phyloP scores from a whole-genome alignment of 2,888 invertebrate species.

The Oscheius sp. region DNA sequence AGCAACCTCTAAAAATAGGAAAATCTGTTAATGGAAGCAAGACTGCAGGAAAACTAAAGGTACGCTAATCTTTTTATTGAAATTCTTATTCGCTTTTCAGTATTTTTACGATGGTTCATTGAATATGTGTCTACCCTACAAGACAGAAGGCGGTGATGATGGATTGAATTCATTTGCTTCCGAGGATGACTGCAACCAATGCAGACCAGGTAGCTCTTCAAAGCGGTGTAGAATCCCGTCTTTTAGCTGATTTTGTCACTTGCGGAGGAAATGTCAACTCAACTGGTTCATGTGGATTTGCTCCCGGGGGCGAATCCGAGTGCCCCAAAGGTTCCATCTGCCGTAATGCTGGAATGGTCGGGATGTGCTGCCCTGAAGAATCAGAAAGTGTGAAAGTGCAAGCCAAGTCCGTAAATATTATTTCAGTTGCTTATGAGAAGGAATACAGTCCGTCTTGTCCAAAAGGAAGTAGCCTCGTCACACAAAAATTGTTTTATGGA shows the following conservation, averaged over 20 bases:
- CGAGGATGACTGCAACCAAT: conserved; percentile 7
- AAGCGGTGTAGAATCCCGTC: neutral
- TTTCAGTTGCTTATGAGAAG: conserved; percentile 12
- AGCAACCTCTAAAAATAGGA: conserved; percentile 9
- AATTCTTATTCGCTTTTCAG: neutral
- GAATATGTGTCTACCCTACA: conserved; percentile 10
- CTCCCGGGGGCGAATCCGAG: too few species aligned
- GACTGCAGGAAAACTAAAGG: neutral
- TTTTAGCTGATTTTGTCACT: conserved; percentile 24
- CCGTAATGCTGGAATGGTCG: conserved; percentile 22
- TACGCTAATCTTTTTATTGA: neutral
- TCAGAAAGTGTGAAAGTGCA: neutral
- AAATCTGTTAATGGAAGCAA: conserved; percentile 7
- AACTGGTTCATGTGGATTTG: conserved; percentile 23
- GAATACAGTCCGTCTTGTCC: conserved; percentile 17
- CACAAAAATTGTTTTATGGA: conserved; percentile 29
- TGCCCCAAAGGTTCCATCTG: conserved; percentile 27
- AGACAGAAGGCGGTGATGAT: conserved; percentile 20
- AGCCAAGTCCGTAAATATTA: neutral
- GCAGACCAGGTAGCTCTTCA: conserved; percentile 8
- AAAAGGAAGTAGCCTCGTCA: conserved; percentile 4
- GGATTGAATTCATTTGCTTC: conserved; percentile 17
- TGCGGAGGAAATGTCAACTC: conserved; percentile 21
- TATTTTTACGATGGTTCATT: conserved; percentile 8
- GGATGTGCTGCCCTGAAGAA: conserved; percentile 20